Evolutionary conservation across 2,888 invertebrate species (phyloP).

Genomic region (Pollenia griseotomentosa): DNA sequence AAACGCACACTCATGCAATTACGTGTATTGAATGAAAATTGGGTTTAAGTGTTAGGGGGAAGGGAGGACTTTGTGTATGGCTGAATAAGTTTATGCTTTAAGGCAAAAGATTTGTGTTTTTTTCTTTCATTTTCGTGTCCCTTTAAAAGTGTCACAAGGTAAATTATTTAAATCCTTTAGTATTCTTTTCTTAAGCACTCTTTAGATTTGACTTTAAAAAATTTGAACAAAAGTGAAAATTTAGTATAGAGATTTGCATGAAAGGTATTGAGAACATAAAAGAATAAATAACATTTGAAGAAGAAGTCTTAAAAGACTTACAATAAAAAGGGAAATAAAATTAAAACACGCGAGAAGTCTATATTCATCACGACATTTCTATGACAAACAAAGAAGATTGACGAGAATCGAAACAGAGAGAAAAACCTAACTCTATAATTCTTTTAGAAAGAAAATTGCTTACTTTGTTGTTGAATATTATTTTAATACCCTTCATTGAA

Average conservation of each 20-base stretch:
- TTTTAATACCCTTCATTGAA: too few relatives aligned
- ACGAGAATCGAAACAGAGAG: too few relatives aligned
- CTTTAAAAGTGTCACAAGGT: conserved; percentile 38
- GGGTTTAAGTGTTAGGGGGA: background rate
- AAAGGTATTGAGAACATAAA: background rate
- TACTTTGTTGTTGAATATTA: too few relatives aligned
- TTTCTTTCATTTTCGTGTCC: background rate
- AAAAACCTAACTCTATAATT: too few relatives aligned
- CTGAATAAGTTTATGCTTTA: background rate
- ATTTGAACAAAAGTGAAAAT: conserved; percentile 12
- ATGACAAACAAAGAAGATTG: too few relatives aligned
- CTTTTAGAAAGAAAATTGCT: too few relatives aligned
- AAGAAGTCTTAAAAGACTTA: background rate
- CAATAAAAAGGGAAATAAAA: background rate
- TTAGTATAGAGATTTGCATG: background rate
- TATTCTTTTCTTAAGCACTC: background rate
- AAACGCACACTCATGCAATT: background rate
- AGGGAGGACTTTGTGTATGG: background rate
- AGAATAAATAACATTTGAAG: background rate
- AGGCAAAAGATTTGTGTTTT: background rate
- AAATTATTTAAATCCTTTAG: conserved; percentile 28
- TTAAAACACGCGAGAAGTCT: background rate
- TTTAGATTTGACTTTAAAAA: background rate
- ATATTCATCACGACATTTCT: too few relatives aligned
- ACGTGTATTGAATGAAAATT: conserved; percentile 24